Evolutionary conservation across 2,888 invertebrate genomes (phyloP), one percentile per base, ranked within the genome.

Genomic region (Drosophila barbarae): DNA sequence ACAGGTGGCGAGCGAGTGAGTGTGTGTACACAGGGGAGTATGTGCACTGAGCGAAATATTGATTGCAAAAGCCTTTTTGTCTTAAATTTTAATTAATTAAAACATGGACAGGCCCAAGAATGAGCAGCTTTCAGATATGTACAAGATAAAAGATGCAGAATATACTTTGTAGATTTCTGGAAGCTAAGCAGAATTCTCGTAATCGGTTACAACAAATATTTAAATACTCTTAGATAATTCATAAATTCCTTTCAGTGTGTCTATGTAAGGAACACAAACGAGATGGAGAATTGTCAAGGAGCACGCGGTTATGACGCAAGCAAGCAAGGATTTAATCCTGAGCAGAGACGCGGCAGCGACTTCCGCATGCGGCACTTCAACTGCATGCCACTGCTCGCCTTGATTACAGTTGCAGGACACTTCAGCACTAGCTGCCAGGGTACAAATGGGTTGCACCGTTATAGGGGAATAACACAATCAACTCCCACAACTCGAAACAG

Each of bases 1-100:
- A 52, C 69, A 79, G 63, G 69, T 70, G 71, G 50, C 60, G 42
- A 69, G 63, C 60, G 69, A 53, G 47, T 38, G 63, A 41, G 63
- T 54, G 41, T 53, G 46, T 30, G 54, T 60, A 32, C 44, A 28
- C 54, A 34, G 38, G n/a, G 49, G 55, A 41, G 39, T 51, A 34
- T 23, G 60, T 41, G 54, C 52, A 46, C 46, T 47, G 18, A 5
- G 13, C 13, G 18, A 57, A 54, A 26, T 8, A 47, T 13, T 15
- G 12, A 3, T 15, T 3, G 12, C 12, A 1, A 18, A 12, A 4
- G 2, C 2, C 1, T 15, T 10, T 39, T 7, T 13, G 7, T 0
- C 7, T 21, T 39, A 21, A 21, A 39, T 39, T 21, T 7, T 18
- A 6, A 21, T 21, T 18, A 38, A 21, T 35, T 35, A 8, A 35